Conservation (phyloP, 1,140 invertebrate species). For the Drosophila kanapiae region DNA sequence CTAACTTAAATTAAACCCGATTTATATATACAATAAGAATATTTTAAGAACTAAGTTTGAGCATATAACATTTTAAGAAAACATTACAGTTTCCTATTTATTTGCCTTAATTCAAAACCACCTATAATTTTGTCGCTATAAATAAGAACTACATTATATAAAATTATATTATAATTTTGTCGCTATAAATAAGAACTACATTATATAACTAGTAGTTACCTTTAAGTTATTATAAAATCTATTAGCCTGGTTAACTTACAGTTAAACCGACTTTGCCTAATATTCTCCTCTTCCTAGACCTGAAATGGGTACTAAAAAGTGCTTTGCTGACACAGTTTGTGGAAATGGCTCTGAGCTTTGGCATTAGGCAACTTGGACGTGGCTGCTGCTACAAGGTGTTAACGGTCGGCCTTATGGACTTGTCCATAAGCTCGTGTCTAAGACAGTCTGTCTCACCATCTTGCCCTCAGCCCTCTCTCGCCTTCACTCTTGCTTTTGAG, state of each 20-base stretch:
- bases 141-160: not conserved
- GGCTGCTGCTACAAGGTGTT: constrained; percentile 80
- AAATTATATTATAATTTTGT: no score
- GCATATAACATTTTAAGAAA: no score
- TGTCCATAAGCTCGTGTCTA: constrained; percentile 75
- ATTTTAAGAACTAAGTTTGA: no score
- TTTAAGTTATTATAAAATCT: no score
- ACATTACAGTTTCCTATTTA: not conserved
- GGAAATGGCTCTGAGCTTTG: constrained; percentile 82
- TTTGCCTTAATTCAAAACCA: not conserved
- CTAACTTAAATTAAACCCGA: no score
- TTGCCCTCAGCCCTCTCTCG: not conserved
- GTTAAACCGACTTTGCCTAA: not conserved
- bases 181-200: not conserved
- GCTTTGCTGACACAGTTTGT: constrained; percentile 81
- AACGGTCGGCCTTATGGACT: constrained; percentile 80
- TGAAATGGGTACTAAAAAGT: constrained; percentile 61
- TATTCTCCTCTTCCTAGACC: not conserved
- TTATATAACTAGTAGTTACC: no score
- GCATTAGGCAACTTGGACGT: constrained; percentile 79
- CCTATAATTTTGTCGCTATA: no score
- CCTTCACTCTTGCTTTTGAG: constrained; percentile 23
- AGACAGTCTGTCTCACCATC: constrained; percentile 62
- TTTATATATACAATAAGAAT: no score
- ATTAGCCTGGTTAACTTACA: not conserved